Conservation (phyloP, 2,113 vertebrate genomes). For the Oncorhynchus kisutch region DNA sequence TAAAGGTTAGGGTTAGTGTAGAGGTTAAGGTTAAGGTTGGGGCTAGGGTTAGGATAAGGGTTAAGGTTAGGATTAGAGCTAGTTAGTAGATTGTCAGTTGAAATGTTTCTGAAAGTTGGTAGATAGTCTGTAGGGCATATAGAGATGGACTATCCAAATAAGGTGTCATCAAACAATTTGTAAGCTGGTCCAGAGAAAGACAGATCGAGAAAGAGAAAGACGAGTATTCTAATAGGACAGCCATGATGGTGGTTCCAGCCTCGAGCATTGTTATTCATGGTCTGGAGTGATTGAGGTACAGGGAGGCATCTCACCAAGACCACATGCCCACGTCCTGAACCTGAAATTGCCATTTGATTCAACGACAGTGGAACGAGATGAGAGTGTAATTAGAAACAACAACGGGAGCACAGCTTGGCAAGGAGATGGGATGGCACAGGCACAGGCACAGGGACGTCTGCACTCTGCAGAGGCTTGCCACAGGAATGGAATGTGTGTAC, state of each 20-base stretch:
- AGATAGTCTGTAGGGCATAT: too few species aligned
- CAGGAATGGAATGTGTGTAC: background rate
- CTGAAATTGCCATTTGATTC: slow-evolving; percentile 63
- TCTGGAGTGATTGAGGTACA: slow-evolving; percentile 53
- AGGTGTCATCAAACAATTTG: too few species aligned
- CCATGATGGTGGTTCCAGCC: background rate
- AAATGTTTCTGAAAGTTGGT: too few species aligned
- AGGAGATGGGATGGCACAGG: background rate
- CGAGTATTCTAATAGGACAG: background rate
- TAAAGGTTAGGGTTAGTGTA: too few species aligned
- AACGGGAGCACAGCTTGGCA: background rate
- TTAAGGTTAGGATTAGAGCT: too few species aligned
- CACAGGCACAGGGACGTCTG: background rate
- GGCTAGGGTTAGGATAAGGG: too few species aligned
- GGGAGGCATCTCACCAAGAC: slow-evolving; percentile 24
- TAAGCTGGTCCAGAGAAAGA: background rate
- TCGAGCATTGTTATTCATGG: slow-evolving; percentile 65
- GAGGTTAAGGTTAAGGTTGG: too few species aligned
- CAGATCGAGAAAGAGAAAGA: slow-evolving; percentile 16
- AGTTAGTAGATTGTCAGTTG: too few species aligned
- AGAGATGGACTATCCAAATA: too few species aligned
- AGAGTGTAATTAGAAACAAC: slow-evolving; percentile 38
- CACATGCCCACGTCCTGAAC: slow-evolving; percentile 46
- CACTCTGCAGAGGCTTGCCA: background rate
- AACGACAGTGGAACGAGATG: slow-evolving; percentile 46